phyloP scores from a whole-genome alignment of 2,888 invertebrate species.

The Drosophila prostipennis region DNA sequence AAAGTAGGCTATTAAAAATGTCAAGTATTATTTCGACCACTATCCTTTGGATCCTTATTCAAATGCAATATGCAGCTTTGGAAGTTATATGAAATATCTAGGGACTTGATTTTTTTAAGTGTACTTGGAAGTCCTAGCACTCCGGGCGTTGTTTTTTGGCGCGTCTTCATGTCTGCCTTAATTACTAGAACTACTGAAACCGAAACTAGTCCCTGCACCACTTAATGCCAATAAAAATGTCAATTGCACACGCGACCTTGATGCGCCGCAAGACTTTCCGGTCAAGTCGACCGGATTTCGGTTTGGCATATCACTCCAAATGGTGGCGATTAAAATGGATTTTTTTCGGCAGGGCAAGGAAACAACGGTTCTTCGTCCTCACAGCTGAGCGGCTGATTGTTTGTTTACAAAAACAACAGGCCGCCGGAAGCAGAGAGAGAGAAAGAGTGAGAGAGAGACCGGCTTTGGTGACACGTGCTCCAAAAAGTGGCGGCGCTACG shows the following conservation, averaged over 20 bases:
- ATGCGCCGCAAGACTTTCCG: constrained; percentile 23
- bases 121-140: constrained; percentile 2
- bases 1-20: not conserved
- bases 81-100: not conserved
- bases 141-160: constrained; percentile 38
- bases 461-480: constrained; percentile 64
- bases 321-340: constrained; percentile 55
- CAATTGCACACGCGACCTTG: constrained; percentile 45
- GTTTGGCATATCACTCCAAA: constrained; percentile 34
- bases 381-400: constrained; percentile 63
- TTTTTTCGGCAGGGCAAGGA: constrained; percentile 44
- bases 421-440: constrained; percentile 7
- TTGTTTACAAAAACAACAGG: constrained; percentile 67
- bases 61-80: not conserved
- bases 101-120: not conserved
- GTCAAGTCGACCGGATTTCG: constrained; percentile 32
- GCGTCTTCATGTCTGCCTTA: constrained; percentile 67
- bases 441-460: constrained; percentile 26
- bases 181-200: constrained; percentile 59
- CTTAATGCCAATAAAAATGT: constrained; percentile 48
- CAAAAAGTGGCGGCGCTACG: constrained; percentile 56
- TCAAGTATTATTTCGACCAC: not conserved
- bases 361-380: constrained; percentile 34
- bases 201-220: constrained; percentile 44
- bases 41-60: not conserved